A percentile compares a stretch with the other conserved stretches of the same genome.
Evolutionary conservation across 2,888 invertebrate species (phyloP).

Genomic region (Cenopis cana): DNA sequence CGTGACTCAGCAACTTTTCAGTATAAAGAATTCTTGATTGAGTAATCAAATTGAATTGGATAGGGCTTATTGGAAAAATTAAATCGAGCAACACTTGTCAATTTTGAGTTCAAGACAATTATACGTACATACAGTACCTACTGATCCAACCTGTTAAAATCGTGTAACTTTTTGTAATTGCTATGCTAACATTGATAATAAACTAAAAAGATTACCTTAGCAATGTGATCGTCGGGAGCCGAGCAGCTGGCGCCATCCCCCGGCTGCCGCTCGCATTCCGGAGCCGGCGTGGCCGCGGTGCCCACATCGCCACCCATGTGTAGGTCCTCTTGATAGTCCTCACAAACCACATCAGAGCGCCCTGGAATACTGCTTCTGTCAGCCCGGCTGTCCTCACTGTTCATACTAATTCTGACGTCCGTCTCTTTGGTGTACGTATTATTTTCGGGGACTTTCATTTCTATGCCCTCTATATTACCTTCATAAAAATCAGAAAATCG

Average conservation of each 20-base stretch:
- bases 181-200: background rate
- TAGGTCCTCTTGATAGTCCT: background rate
- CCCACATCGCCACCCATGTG: background rate
- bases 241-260: constrained; percentile 79
- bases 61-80: no score
- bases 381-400: constrained; percentile 1
- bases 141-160: no score
- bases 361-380: background rate
- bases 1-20: no score
- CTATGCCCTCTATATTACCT: background rate
- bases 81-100: no score
- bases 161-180: no score
- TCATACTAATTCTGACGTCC: constrained; percentile 6
- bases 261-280: constrained; percentile 70
- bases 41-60: no score
- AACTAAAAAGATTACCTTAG: constrained; percentile 4
- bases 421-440: background rate
- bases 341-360: background rate
- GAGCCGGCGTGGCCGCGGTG: constrained; percentile 69
- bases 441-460: background rate
- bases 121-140: no score
- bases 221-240: constrained; percentile 72
- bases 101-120: no score
- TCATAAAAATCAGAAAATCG: background rate
- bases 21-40: no score